Base-by-base conservation (phyloP, 2,797 vertebrate genomes). In the Parauchenoglanis punctatus region DNA sequence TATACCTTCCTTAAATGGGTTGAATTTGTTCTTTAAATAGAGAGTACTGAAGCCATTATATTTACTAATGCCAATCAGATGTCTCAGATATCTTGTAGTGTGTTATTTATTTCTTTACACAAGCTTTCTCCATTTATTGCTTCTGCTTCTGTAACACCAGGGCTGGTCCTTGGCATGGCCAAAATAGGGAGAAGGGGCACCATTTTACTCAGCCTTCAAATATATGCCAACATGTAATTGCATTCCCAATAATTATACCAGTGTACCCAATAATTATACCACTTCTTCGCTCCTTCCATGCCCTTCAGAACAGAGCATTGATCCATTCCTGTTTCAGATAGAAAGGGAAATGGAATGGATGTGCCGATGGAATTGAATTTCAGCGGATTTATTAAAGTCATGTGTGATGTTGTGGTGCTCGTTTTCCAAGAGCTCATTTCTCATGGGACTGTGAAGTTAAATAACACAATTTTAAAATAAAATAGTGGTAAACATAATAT, bases 361-460 rank as follows among this genome's bases (percentile, higher is more conserved):
- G 58, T 63, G 35, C 78, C 58, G 61, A 31, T 61, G 23, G 23
- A 81, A 81, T 61, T 81, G 78, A 81, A 61, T 81, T 81, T 35
- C 23, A 61, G 58, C 31, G 25, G 35, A 81, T 81, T 81, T 40
- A 80, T 80, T 59, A 20, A 59, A 80, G 56, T 59, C 6, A 40
- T 3, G 40, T 44, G 23, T 63, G 58, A 61, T 81, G 10, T 44
- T 44, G 31, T 81, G 31, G 20, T 61, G 58, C 58, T 81, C 58
- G n/a, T 44, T 61, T 81, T 81, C 35, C 23, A 56, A 31, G 13
- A 17, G 3, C 28, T 56, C n/a, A 61, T 81, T 61, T n/a, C 58
- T 61, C 58, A 6, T 7, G 54, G 56, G 54, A 59, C 40, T 59
- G 11, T 10, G 61, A 81, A 61, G 35, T 61, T 61, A 44, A 56